Conservation (phyloP, 2,113 vertebrate genomes). For the Datnioides undecimradiatus region DNA sequence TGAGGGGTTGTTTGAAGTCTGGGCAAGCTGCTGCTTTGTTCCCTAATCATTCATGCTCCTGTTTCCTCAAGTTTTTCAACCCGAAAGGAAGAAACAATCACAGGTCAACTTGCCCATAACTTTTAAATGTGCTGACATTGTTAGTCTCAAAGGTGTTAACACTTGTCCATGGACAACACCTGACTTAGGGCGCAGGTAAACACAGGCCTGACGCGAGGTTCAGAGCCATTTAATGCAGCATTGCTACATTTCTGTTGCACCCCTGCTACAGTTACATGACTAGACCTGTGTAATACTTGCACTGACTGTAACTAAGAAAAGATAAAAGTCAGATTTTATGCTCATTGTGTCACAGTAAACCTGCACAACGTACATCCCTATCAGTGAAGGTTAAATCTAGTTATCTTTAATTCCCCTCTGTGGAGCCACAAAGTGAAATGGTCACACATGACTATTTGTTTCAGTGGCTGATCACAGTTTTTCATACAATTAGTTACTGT, state of each 20-base stretch:
- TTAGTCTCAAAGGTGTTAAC: neutral
- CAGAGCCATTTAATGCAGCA: constrained; percentile 21
- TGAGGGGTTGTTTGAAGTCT: neutral
- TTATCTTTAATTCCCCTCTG: neutral
- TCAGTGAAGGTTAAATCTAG: neutral
- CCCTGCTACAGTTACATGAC: neutral
- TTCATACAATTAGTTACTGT: constrained; percentile 1
- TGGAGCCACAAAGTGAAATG: neutral
- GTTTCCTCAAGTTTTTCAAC: neutral
- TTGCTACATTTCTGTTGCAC: neutral
- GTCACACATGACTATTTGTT: neutral
- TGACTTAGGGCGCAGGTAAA: constrained; percentile 20
- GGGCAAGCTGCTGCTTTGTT: neutral
- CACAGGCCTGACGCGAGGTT: neutral
- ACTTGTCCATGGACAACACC: neutral
- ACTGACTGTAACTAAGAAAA: neutral
- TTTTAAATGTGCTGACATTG: neutral
- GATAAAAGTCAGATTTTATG: neutral
- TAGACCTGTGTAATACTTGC: constrained; percentile 2
- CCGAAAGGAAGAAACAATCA: neutral
- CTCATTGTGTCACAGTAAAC: neutral
- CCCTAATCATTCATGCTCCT: neutral
- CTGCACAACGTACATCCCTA: neutral
- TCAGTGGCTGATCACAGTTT: constrained; percentile 10
- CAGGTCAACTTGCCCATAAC: neutral